These are phyloP conservation scores for Pollenia amentaria DNA, from an alignment of 2,888 invertebrate species.

Conservation along the genomic window DNA sequence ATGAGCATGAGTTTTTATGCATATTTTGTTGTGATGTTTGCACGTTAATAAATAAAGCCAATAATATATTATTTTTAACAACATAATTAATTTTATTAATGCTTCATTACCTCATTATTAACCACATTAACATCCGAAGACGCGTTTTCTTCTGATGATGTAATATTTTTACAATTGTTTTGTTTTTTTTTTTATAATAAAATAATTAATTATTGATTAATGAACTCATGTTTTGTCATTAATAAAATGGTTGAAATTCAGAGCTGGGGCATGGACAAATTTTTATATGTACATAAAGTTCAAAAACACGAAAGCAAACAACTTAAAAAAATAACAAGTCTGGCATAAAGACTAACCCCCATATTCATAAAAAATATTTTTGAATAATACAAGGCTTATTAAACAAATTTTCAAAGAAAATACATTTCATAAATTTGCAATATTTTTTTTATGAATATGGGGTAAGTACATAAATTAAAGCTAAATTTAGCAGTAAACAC, in stretches of 20 bases:
- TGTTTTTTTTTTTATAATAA: conserved; percentile 39
- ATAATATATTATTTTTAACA: conserved; percentile 61
- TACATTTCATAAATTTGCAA: too few relatives aligned
- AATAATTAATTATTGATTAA: conserved; percentile 71
- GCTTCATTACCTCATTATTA: conserved; percentile 69
- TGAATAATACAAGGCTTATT: too few relatives aligned
- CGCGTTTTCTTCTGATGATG: conserved; percentile 37
- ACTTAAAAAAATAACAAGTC: too few relatives aligned
- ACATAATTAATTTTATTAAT: conserved; percentile 70
- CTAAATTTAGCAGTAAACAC: too few relatives aligned
- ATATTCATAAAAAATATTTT: too few relatives aligned
- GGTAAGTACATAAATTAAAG: too few relatives aligned
- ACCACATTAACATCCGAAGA: conserved; percentile 61
- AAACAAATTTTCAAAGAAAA: too few relatives aligned
- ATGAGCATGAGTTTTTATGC: neutral
- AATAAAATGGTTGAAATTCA: conserved; percentile 13
- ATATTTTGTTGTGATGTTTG: conserved; percentile 7
- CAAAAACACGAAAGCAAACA: too few relatives aligned
- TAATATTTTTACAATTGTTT: conserved; percentile 37
- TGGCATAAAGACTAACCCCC: too few relatives aligned
- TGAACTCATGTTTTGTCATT: conserved; percentile 66
- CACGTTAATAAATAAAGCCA: conserved; percentile 34
- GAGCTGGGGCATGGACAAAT: neutral
- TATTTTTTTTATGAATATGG: too few relatives aligned
- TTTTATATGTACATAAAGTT: too few relatives aligned